These are phyloP conservation scores for Tinamus guttatus DNA, from an alignment of 2,113 vertebrate genomes.

Conservation along the genomic window DNA sequence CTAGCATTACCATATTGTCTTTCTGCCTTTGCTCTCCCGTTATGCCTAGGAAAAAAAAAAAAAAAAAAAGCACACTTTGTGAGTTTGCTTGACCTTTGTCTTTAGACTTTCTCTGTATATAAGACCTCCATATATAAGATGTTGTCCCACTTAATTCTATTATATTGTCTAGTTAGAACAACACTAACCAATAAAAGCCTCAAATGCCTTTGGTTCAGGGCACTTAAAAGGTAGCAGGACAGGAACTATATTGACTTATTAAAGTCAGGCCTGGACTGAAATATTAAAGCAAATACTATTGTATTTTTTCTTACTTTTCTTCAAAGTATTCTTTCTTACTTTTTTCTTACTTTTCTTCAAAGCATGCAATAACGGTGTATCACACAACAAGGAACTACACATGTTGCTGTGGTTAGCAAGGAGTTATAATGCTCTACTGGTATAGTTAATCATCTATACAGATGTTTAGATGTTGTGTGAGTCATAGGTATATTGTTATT, in stretches of 20 bases:
- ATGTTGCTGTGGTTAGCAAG: accelerated
- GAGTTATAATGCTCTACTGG: background rate
- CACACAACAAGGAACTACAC: background rate
- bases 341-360: background rate
- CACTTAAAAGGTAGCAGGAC: background rate
- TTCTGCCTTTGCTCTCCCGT: background rate
- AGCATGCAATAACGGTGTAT: background rate
- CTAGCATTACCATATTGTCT: accelerated
- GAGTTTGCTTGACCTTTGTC: background rate
- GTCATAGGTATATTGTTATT: background rate
- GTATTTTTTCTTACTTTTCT: background rate
- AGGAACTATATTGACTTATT: background rate
- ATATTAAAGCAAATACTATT: background rate
- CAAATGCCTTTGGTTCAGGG: background rate
- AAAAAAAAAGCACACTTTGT: background rate
- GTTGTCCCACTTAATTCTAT: background rate
- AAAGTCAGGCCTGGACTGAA: background rate
- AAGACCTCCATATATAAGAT: background rate
- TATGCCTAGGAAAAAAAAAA: background rate
- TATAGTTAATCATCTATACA: background rate
- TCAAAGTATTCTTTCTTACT: background rate
- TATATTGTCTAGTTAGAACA: background rate
- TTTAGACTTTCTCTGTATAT: background rate
- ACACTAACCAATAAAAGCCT: background rate
- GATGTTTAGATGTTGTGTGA: background rate